Evolutionary conservation across 2,113 vertebrate genomes (phyloP).

Genomic region (Nettapus auritus): DNA sequence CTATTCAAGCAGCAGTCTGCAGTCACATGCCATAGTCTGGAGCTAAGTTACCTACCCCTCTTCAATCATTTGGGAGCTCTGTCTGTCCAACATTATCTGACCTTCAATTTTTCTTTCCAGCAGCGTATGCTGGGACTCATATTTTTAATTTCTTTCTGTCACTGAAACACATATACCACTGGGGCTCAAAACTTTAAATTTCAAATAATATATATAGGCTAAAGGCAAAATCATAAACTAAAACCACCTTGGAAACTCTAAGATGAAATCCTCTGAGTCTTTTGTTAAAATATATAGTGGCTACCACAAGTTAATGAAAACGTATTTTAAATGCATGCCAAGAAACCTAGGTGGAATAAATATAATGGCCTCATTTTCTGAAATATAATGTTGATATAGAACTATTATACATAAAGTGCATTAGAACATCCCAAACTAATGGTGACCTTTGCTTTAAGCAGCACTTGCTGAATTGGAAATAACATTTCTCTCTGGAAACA

Average conservation of each 20-base stretch:
- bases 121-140: background rate
- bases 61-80: slow-evolving; percentile 14
- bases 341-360: slow-evolving; percentile 30
- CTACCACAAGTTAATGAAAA: slow-evolving; percentile 32
- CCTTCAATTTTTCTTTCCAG: slow-evolving; percentile 20
- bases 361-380: slow-evolving; percentile 6
- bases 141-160: slow-evolving; percentile 42
- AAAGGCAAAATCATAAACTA: background rate
- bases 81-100: background rate
- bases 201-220: background rate
- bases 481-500: background rate
- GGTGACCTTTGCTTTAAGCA: slow-evolving; percentile 37
- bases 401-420: background rate
- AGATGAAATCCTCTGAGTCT: background rate
- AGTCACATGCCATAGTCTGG: background rate
- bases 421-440: slow-evolving; percentile 34
- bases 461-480: slow-evolving; percentile 5
- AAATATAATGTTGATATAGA: background rate
- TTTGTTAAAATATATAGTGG: background rate
- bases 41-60: background rate
- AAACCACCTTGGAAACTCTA: slow-evolving; percentile 24
- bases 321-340: slow-evolving; percentile 40
- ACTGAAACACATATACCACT: background rate
- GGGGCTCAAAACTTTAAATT: background rate
- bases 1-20: background rate